Evolutionary conservation across 2,888 invertebrate genomes (phyloP).

Genomic region (Syrphus vitripennis): DNA sequence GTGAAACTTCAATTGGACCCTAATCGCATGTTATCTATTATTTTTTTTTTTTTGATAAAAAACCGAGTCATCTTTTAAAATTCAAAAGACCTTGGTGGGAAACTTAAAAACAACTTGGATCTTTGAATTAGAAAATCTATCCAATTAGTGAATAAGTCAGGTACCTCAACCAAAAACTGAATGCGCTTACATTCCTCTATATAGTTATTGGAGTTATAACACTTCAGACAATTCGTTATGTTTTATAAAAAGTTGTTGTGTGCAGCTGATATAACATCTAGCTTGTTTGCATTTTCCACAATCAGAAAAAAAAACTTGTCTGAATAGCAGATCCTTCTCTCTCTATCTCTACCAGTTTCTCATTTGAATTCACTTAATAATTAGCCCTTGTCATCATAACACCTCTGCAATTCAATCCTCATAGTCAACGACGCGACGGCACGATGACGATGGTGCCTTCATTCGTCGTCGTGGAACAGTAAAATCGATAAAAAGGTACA

Average conservation of each 20-base stretch:
- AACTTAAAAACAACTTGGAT: neutral
- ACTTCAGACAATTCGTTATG: slow-evolving; percentile 47
- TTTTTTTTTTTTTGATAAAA: neutral
- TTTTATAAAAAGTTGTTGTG: slow-evolving; percentile 35
- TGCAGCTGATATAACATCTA: slow-evolving; percentile 6
- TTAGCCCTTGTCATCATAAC: slow-evolving; percentile 48
- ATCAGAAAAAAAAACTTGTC: slow-evolving; percentile 33
- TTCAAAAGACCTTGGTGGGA: neutral
- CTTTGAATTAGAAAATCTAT: neutral
- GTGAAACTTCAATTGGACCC: too few species aligned
- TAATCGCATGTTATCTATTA: too few species aligned
- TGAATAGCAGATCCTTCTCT: slow-evolving; percentile 45
- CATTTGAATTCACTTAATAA: slow-evolving; percentile 54
- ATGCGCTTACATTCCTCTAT: too few species aligned
- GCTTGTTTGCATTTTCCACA: slow-evolving; percentile 29
- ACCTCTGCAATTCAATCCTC: slow-evolving; percentile 33
- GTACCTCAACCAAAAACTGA: neutral
- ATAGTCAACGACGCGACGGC: too few species aligned
- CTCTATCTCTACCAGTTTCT: slow-evolving; percentile 29
- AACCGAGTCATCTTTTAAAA: neutral
- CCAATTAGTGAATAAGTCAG: slow-evolving; percentile 17
- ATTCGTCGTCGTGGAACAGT: neutral
- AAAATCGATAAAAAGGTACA: slow-evolving; percentile 40
- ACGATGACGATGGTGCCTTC: neutral
- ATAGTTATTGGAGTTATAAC: slow-evolving; percentile 10